phyloP scores from a whole-genome alignment of 1,140 invertebrate genomes.

The Drosophila sucinea region DNA sequence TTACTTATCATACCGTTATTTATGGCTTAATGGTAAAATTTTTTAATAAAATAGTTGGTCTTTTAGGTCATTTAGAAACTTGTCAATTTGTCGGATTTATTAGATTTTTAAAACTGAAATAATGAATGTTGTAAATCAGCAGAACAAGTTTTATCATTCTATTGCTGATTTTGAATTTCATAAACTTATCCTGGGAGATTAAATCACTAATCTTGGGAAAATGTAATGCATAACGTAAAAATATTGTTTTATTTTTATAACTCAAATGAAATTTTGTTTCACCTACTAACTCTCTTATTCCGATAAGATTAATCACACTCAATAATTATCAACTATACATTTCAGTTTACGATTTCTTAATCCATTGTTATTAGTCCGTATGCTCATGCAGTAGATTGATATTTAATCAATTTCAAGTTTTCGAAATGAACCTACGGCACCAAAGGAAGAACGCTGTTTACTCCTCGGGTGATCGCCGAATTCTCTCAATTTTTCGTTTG shows the following conservation, averaged over 20 bases:
- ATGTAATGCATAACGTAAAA: neutral
- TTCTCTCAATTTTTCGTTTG: conserved; percentile 85
- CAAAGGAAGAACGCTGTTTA: conserved; percentile 84
- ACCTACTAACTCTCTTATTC: neutral
- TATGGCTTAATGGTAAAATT: no score
- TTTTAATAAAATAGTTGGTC: no score
- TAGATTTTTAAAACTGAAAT: no score
- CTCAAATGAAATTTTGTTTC: neutral
- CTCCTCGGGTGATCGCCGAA: conserved; percentile 76
- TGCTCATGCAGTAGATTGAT: neutral
- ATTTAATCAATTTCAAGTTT: conserved; percentile 74
- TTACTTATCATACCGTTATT: no score
- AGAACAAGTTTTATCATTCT: no score
- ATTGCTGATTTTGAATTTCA: no score
- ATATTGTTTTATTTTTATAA: neutral
- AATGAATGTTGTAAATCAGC: no score
- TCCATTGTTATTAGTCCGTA: neutral
- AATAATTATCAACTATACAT: neutral
- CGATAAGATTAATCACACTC: conserved; percentile 1
- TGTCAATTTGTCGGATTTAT: no score
- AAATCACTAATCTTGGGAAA: neutral
- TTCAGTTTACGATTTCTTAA: neutral
- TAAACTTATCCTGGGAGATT: no score
- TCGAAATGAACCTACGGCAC: conserved; percentile 85
- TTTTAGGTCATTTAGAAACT: no score